These are phyloP conservation scores for Tenodera sinensis DNA, from an alignment of 2,888 invertebrate species.

Conservation along the genomic window DNA sequence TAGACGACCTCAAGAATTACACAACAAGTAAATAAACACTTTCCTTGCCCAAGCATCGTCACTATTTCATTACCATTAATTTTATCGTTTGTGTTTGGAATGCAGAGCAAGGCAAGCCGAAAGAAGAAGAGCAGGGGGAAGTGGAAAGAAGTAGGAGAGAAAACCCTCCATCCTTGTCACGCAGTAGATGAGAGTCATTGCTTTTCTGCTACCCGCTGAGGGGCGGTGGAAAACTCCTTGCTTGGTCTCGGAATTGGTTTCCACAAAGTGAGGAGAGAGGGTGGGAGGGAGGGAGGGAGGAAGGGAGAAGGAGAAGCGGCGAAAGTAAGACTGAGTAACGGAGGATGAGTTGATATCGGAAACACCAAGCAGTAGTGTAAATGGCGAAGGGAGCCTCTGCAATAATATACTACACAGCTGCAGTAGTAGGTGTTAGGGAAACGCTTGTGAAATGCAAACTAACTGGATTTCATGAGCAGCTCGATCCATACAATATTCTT, in stretches of 20 bases:
- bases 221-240: neutral
- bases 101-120: neutral
- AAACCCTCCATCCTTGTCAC: neutral
- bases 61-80: neutral
- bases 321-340: neutral
- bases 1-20: neutral
- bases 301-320: neutral
- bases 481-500: neutral
- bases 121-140: neutral
- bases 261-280: neutral
- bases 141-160: neutral
- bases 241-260: conserved; percentile 10
- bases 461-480: neutral
- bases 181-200: neutral
- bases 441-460: neutral
- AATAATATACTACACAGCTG: neutral
- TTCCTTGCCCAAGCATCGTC: neutral
- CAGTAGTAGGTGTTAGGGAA: neutral
- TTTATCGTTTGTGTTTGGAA: neutral
- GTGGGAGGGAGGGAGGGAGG: too few relatives aligned
- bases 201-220: neutral
- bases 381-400: neutral
- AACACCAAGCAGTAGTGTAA: neutral
- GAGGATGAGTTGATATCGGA: conserved; percentile 4
- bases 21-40: neutral